A percentile compares a stretch with the other conserved stretches of the same genome.
Evolutionary conservation across 1,140 invertebrate species (phyloP).

Genomic region (Zaprionus inermis): DNA sequence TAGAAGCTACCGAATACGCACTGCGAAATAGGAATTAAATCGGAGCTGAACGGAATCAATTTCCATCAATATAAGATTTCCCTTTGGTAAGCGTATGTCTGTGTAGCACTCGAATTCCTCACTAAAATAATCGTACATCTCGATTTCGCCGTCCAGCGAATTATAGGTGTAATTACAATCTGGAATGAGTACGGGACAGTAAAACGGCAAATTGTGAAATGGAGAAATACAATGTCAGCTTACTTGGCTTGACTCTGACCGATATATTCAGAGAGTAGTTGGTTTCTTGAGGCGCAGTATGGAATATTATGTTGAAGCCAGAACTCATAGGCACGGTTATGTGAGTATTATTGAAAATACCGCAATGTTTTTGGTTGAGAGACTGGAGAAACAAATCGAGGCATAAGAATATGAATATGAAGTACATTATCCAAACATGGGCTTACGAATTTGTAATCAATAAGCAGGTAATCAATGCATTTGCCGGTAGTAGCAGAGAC

Average conservation of each 20-base stretch:
- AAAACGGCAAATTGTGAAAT: background rate
- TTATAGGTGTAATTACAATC: constrained; percentile 56
- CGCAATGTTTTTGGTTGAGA: constrained; percentile 35
- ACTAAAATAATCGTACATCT: background rate
- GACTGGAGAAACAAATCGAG: background rate
- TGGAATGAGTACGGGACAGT: constrained; percentile 7
- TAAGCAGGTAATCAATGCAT: constrained; percentile 62
- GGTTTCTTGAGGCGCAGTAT: constrained; percentile 27
- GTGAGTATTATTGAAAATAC: constrained; percentile 39
- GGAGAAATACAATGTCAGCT: background rate
- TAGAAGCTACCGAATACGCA: background rate
- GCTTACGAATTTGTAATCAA: constrained; percentile 38
- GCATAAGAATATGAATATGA: background rate
- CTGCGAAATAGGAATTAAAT: constrained; percentile 18
- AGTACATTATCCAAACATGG: background rate
- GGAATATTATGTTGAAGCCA: constrained; percentile 59
- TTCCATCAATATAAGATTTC: constrained; percentile 37
- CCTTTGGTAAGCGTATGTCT: constrained; percentile 49
- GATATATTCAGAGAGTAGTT: constrained; percentile 10
- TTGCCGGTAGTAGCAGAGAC: constrained; percentile 57
- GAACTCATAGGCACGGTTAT: background rate
- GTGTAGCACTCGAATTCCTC: constrained; percentile 26
- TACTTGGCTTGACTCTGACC: background rate
- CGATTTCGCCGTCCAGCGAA: constrained; percentile 29
- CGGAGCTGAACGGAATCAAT: background rate